Evolutionary conservation across 1,140 invertebrate species (phyloP), one percentile per base, ranked within the genome.

Genomic region (Drosophila lowei): DNA sequence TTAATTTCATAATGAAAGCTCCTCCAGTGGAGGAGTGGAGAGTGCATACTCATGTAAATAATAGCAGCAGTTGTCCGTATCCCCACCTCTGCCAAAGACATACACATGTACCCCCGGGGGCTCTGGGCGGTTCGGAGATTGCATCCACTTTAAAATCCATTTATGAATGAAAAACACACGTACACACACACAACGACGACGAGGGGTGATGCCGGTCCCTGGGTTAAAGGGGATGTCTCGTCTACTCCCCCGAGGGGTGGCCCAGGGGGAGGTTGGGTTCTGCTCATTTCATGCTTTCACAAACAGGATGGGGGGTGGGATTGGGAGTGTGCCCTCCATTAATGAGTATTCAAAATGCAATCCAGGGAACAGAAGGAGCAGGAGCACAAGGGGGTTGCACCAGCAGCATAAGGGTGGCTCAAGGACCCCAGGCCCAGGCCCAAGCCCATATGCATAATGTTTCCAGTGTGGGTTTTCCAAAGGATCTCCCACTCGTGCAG

Each of bases 261-360:
- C 34, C 16, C 16, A 15, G 50, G 28, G 53, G 41, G 42, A 42
- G 42, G 11, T 46, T 9, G 18, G 25, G 44, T 46, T 59, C 49
- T 62, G 71, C 61, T 66, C 48, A 58, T 65, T 72, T 73, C 41
- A 64, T 55, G 60, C 70, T 62, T 50, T 42, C 23, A 38, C 57
- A 43, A 47, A 25, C 18, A 18, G 18, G 18, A 18, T 18, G 18
- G 2, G 5, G 23, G 23, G 23, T 3, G 23, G 5, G 23, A 25
- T 0, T 25, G 23, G 43, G 25, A 21, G 42, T 46, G 52, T 48
- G 68, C 67, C 59, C 70, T 77, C 66, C 65, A 72, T 81, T 38
- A 81, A 81, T 85, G 68, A 81, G 73, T 88, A 85, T 88, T 85
- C 66, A 75, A 86, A 88, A 81, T 88, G 81, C 83, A 85, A 86